Conservation (phyloP, 2,113 vertebrate species). For the Dasyurus viverrinus region DNA sequence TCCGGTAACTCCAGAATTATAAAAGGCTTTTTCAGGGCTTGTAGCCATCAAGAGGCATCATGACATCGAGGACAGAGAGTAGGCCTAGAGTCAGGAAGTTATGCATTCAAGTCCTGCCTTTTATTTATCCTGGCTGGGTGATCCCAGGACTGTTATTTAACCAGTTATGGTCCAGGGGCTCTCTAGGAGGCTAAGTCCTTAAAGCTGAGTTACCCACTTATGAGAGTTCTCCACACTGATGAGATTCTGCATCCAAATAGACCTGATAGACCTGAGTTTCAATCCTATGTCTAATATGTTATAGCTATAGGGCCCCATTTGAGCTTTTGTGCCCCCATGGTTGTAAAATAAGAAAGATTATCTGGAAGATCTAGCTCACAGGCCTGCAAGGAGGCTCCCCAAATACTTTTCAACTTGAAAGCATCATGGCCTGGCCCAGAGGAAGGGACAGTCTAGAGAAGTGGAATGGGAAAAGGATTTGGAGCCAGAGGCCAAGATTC, state of each 20-base stretch:
- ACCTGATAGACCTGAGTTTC: background rate
- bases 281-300: background rate
- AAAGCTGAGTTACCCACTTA: background rate
- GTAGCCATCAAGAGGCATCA: background rate
- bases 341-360: background rate
- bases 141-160: background rate
- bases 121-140: background rate
- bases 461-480: background rate
- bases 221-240: background rate
- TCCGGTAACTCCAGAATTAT: background rate
- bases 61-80: background rate
- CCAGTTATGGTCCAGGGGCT: background rate
- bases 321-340: background rate
- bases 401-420: background rate
- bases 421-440: background rate
- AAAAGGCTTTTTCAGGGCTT: background rate
- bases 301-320: background rate
- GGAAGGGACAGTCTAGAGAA: background rate
- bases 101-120: background rate
- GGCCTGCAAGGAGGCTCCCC: background rate
- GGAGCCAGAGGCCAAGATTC: background rate
- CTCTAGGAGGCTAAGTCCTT: background rate
- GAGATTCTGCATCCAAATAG: background rate
- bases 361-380: background rate
- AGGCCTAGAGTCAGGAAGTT: background rate